These are phyloP conservation scores for Stegostoma tigrinum DNA, from an alignment of 2,113 vertebrate genomes.

Conservation along the genomic window DNA sequence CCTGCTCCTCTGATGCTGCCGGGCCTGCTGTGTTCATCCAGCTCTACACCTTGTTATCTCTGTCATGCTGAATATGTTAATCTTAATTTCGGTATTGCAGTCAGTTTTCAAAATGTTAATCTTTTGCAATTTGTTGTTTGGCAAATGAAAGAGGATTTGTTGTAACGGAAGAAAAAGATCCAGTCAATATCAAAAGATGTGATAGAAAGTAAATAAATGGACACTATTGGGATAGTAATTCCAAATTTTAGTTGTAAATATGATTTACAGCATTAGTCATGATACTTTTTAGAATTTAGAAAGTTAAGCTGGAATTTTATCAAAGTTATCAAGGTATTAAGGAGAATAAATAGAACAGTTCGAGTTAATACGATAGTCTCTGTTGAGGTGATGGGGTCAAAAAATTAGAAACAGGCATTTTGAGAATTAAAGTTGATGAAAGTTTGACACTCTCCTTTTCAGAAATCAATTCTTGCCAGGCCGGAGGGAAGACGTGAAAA, in stretches of 20 bases:
- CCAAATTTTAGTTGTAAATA: not conserved
- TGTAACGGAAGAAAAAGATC: not conserved
- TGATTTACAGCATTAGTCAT: not conserved
- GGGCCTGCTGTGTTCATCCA: no score
- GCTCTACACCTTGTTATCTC: not conserved
- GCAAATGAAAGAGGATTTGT: not conserved
- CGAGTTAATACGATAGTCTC: not conserved
- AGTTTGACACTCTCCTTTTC: not conserved
- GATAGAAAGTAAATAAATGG: not conserved
- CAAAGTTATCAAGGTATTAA: not conserved
- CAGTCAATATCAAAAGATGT: not conserved
- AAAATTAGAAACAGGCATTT: not conserved
- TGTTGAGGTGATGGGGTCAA: not conserved
- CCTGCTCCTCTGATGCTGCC: no score
- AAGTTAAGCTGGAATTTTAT: not conserved
- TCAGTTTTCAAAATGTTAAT: not conserved
- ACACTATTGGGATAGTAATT: not conserved
- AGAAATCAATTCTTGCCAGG: not conserved
- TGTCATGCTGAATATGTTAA: not conserved
- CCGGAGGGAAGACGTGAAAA: no score
- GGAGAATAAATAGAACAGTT: not conserved
- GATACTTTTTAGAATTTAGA: not conserved
- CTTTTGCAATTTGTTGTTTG: not conserved
- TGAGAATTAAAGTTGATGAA: not conserved
- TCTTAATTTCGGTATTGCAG: not conserved